Percentiles rank a stretch among this genome's conserved stretches.
phyloP scores from a whole-genome alignment of 2,797 vertebrate genomes.

The Coregonus ussuriensis region DNA sequence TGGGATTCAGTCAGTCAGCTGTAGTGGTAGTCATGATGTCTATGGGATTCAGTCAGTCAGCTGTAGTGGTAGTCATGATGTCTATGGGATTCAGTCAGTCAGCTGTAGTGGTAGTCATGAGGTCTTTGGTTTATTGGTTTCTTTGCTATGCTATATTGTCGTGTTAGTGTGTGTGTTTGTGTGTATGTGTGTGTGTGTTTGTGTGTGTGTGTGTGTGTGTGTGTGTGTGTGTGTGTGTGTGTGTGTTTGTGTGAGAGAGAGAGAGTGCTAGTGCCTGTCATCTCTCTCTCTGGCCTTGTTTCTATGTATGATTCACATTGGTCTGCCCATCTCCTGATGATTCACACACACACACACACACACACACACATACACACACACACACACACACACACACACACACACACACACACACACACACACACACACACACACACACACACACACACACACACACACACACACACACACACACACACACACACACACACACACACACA shows the following conservation, averaged over 20 bases:
- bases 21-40: too few relatives aligned
- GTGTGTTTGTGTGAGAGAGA: too few relatives aligned
- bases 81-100: background rate
- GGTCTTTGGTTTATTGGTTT: background rate
- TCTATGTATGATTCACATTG: slow-evolving; percentile 62
- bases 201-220: background rate
- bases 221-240: too few relatives aligned
- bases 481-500: slow-evolving; percentile 1
- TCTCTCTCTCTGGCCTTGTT: slow-evolving; percentile 46
- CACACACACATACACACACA: slow-evolving; percentile 4
- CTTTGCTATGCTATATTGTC: background rate
- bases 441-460: background rate
- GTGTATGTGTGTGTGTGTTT: background rate
- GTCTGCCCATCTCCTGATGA: slow-evolving; percentile 30
- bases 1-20: too few relatives aligned
- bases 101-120: background rate
- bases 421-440: too few relatives aligned
- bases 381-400: background rate
- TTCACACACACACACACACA: background rate
- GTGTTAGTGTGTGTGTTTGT: background rate
- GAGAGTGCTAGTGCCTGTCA: slow-evolving; percentile 18
- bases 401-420: slow-evolving; percentile 28
- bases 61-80: too few relatives aligned
- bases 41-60: too few relatives aligned
- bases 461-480: slow-evolving; percentile 2